A percentile compares a stretch with the other conserved stretches of the same genome.
These are phyloP conservation scores for Proteles cristata DNA, from an alignment of 2,113 vertebrate genomes.

Conservation along the genomic window DNA sequence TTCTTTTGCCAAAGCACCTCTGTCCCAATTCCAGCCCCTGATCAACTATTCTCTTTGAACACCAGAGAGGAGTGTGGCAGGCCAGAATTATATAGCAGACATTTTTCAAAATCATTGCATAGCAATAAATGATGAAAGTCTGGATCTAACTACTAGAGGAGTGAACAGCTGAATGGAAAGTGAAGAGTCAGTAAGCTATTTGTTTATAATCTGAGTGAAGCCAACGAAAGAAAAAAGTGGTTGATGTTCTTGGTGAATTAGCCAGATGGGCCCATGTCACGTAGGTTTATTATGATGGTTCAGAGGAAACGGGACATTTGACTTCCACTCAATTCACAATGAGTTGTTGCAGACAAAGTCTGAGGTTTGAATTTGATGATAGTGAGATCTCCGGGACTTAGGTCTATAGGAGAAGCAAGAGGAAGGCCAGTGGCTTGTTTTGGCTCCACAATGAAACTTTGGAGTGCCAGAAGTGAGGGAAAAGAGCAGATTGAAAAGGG, in stretches of 20 bases:
- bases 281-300: background rate
- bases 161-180: background rate
- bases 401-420: background rate
- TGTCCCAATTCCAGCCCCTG: background rate
- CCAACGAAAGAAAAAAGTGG: background rate
- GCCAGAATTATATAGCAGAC: background rate
- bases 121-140: constrained; percentile 11
- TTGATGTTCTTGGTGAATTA: background rate
- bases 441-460: background rate
- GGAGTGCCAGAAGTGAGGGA: background rate
- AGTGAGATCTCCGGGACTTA: background rate
- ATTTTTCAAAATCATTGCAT: constrained; percentile 8
- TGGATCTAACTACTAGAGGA: background rate
- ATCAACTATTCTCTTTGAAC: background rate
- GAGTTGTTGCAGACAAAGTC: background rate
- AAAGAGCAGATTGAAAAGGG: background rate
- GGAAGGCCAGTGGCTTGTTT: background rate
- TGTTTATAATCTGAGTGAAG: background rate
- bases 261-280: background rate
- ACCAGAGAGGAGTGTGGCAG: background rate
- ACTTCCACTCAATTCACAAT: background rate
- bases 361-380: background rate
- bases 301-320: background rate
- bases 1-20: constrained; percentile 30
- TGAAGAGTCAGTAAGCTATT: background rate